These are phyloP conservation scores for Pangasianodon gigas DNA, from an alignment of 2,113 vertebrate genomes.

Conservation along the genomic window DNA sequence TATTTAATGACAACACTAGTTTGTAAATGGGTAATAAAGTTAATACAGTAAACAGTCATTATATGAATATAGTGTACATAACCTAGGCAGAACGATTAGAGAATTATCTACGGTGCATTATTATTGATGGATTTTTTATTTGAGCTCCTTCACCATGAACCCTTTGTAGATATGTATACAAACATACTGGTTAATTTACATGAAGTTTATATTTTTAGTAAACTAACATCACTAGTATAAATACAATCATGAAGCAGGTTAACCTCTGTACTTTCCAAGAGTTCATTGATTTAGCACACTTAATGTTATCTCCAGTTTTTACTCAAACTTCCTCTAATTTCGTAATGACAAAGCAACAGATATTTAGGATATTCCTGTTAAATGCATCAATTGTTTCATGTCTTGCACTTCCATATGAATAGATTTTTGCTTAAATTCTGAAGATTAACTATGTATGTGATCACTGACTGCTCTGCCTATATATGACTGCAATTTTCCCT, in stretches of 20 bases:
- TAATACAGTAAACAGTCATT: background rate
- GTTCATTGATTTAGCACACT: background rate
- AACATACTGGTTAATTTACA: background rate
- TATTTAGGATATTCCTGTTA: background rate
- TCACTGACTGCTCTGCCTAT: background rate
- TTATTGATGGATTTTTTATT: background rate
- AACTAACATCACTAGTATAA: background rate
- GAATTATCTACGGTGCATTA: background rate
- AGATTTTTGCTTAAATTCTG: background rate
- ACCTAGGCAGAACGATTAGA: background rate
- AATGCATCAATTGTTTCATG: background rate
- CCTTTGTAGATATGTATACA: background rate
- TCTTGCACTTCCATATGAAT: background rate
- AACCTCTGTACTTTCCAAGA: constrained; percentile 19
- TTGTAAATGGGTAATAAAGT: background rate
- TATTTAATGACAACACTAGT: background rate
- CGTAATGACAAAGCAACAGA: background rate
- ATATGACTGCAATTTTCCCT: background rate
- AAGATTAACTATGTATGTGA: background rate
- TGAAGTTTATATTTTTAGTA: background rate
- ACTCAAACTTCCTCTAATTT: background rate
- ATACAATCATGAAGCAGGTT: background rate
- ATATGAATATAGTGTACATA: background rate
- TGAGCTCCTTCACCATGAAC: background rate
- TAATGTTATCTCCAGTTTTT: background rate